These are phyloP conservation scores for Adrianichthys oophorus DNA, from an alignment of 2,797 vertebrate genomes.

Conservation along the genomic window DNA sequence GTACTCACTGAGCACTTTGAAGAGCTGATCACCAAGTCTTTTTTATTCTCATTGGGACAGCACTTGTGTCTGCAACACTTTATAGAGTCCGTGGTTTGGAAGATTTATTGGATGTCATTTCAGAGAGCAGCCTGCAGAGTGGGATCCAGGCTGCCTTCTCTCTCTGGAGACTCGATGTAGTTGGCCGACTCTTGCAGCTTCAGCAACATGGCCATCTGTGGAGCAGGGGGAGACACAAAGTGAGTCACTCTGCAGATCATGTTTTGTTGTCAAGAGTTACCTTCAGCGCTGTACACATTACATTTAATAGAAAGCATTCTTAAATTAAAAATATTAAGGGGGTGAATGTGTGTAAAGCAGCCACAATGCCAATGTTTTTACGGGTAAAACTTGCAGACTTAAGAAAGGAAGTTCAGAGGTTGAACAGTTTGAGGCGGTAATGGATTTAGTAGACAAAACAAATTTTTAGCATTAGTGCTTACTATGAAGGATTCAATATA, in stretches of 20 bases:
- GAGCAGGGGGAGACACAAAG: constrained; percentile 18
- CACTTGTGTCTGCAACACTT: constrained; percentile 14
- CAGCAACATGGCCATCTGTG: constrained; percentile 97
- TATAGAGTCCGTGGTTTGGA: constrained; percentile 21
- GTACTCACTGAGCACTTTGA: constrained; percentile 63
- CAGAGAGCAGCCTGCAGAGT: constrained; percentile 74
- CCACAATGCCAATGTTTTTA: no score
- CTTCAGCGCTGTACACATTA: not conserved
- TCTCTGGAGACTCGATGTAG: constrained; percentile 94
- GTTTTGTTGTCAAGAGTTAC: not conserved
- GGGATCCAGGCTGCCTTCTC: constrained; percentile 86
- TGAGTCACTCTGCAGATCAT: constrained; percentile 5
- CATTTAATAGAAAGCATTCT: not conserved
- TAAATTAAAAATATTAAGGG: not conserved
- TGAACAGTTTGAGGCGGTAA: no score
- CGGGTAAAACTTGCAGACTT: no score
- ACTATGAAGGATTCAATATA: no score
- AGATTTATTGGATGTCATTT: constrained; percentile 35
- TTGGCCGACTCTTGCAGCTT: constrained; percentile 98
- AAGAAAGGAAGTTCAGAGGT: no score
- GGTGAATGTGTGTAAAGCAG: not conserved
- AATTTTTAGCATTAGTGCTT: no score
- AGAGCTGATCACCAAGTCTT: constrained; percentile 44
- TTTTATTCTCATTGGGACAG: constrained; percentile 50
- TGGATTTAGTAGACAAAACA: no score